Evolutionary conservation across 2,888 invertebrate genomes (phyloP).

Genomic region (Lamproptera curius): DNA sequence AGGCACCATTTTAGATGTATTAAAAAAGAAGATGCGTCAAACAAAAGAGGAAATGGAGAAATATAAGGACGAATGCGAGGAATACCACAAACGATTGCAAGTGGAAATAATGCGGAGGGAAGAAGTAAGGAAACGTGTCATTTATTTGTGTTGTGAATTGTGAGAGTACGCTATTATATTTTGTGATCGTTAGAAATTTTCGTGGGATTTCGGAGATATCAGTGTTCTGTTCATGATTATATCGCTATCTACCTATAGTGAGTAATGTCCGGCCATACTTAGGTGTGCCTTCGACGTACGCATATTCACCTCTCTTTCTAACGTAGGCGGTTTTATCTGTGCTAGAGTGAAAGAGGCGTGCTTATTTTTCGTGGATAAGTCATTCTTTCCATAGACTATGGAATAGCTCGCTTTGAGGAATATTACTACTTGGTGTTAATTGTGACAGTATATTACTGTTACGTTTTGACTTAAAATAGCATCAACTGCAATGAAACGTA

Average conservation of each 20-base stretch:
- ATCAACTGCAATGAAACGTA: too few species aligned
- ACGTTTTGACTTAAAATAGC: too few species aligned
- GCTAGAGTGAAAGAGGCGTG: conserved; percentile 58
- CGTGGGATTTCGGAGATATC: conserved; percentile 57
- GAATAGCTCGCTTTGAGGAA: conserved; percentile 41
- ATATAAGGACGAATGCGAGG: conserved; percentile 98
- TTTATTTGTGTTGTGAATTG: conserved; percentile 57
- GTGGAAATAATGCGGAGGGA: conserved; percentile 97
- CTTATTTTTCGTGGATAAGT: conserved; percentile 50
- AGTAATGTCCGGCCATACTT: conserved; percentile 78
- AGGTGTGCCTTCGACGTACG: conserved; percentile 77
- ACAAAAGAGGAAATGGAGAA: conserved; percentile 99
- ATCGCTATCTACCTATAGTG: conserved; percentile 73
- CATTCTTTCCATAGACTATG: conserved; percentile 46
- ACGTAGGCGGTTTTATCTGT: conserved; percentile 45
- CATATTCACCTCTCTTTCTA: conserved; percentile 72
- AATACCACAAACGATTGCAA: conserved; percentile 96
- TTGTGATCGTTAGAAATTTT: conserved; percentile 41
- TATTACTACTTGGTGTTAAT: conserved; percentile 27
- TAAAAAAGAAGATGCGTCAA: conserved; percentile 99
- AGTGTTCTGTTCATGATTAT: conserved; percentile 41
- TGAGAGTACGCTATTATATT: conserved; percentile 38
- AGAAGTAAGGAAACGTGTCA: conserved; percentile 90
- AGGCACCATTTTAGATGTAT: conserved; percentile 95
- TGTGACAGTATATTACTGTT: too few species aligned